Conservation (phyloP, 2,797 vertebrate genomes). For the Peromyscus nudipes region DNA sequence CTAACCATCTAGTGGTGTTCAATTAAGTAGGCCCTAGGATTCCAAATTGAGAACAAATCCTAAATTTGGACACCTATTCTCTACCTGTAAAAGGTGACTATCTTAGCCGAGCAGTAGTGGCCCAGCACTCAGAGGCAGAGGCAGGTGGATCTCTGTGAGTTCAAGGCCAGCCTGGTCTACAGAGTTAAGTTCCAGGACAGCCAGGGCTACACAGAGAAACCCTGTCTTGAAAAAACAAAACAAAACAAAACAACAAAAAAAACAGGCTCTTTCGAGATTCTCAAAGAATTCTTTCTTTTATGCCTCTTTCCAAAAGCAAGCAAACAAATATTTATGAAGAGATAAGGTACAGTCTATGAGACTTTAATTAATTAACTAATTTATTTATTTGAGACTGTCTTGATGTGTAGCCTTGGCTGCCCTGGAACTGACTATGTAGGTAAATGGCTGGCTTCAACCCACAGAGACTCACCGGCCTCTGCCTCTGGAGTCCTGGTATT, state of each 20-base stretch:
- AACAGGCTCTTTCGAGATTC: not conserved
- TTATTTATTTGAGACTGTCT: not conserved
- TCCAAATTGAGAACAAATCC: slow-evolving; percentile 39
- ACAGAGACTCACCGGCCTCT: not conserved
- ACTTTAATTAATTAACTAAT: not conserved
- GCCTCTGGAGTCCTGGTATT: not conserved
- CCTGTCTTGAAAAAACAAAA: not conserved
- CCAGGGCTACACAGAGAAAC: not conserved
- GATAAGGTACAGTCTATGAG: not conserved
- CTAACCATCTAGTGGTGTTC: slow-evolving; percentile 69
- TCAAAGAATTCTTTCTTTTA: slow-evolving; percentile 53
- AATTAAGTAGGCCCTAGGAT: not conserved
- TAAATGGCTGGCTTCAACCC: not conserved
- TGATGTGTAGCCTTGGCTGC: too few species aligned
- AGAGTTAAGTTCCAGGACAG: too few species aligned
- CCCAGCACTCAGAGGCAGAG: too few species aligned
- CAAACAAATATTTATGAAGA: slow-evolving; percentile 28
- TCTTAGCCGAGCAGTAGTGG: not conserved
- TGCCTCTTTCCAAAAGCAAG: not conserved
- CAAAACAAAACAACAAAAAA: not conserved
- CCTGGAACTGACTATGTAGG: not conserved
- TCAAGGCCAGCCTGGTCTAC: too few species aligned
- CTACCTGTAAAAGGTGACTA: not conserved
- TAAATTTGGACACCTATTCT: slow-evolving; percentile 47
- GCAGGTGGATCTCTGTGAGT: too few species aligned